Percentiles rank a stretch among this genome's conserved stretches.
Evolutionary conservation across 2,797 vertebrate species (phyloP).

Genomic region (Acipenser transmontanus): DNA sequence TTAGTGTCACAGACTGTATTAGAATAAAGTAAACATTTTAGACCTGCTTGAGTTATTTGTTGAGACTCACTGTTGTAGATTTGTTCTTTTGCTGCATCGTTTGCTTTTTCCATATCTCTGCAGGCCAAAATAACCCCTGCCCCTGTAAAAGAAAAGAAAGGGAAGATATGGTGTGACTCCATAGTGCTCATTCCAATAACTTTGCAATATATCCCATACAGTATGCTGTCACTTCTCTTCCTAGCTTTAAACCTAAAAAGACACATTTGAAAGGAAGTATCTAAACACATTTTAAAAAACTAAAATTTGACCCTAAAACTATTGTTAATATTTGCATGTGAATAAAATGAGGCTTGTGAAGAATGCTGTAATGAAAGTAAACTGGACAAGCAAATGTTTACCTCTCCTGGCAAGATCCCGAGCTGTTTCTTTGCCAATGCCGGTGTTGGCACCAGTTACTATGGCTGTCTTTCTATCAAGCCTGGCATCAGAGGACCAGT

Average conservation of each 20-base stretch:
- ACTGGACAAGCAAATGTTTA: conserved; percentile 21
- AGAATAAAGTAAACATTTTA: too few species aligned
- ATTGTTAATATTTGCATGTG: too few species aligned
- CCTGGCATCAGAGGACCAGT: conserved; percentile 49
- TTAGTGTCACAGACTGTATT: too few species aligned
- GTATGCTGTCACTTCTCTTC: too few species aligned
- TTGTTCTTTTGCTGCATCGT: conserved; percentile 48
- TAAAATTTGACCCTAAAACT: too few species aligned
- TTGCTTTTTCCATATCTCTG: conserved; percentile 54
- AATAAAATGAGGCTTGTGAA: too few species aligned
- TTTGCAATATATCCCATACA: too few species aligned
- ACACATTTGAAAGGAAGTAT: too few species aligned
- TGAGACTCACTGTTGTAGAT: conserved; percentile 55
- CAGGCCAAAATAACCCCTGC: conserved; percentile 60
- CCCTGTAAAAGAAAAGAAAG: conserved; percentile 34
- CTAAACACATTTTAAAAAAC: too few species aligned
- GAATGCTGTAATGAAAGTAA: too few species aligned
- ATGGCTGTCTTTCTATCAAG: conserved; percentile 60
- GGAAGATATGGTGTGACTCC: neutral
- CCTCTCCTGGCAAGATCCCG: conserved; percentile 56
- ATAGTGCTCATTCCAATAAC: neutral
- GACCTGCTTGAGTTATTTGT: too few species aligned
- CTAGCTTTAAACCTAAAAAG: too few species aligned
- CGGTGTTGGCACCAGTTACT: conserved; percentile 52
- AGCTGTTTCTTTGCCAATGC: conserved; percentile 60